Evolutionary conservation across 2,888 invertebrate genomes (phyloP), one percentile per base, ranked within the genome.

Genomic region (Diaprepes abbreviatus): DNA sequence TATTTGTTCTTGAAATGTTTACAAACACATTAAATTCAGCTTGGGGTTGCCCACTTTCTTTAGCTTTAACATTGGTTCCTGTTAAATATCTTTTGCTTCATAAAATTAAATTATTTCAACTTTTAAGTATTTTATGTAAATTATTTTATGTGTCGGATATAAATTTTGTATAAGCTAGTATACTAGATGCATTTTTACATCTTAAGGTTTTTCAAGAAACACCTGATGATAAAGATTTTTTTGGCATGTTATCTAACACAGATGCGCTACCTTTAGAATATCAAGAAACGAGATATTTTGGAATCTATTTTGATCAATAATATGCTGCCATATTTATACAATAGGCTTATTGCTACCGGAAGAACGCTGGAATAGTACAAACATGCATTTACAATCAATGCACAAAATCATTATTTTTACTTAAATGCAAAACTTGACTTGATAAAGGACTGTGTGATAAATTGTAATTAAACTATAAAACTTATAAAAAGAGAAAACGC

Each of bases 371-470:
- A 4, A 60, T 60, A 69, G 33, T 14, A 69, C 60, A 7, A 60
- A 60, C n/a, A 60, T 60, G 60, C 60, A 45, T 16, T 3, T 60
- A 19, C 45, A 60, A 17, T 31, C 45, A 12, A 60, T 60, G 60
- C 60, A 60, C 12, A 60, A 60, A 33, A 14, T 43, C 7, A 43
- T 60, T 31, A 60, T 28, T 60, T 60, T 7, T 65, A 69, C 19
- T 50, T 64, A 33, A 50, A 65, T 1, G 19, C 48, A 12, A 69
- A 69, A n/a, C 57, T 4, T 31, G 60, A 12, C 28, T 60, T 16
- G 60, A 60, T 12, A 60, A 60, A 16, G 60, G 60, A 43, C 16
- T 5, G 14, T 16, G 31, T 19, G 33, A n/a, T 4, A 62, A 62
- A 36, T 5, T 14, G 19, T 62, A 12, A 59, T 3, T 16, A 24